Evolutionary conservation across 2,797 vertebrate genomes (phyloP), one percentile per base, ranked within the genome.

Genomic region (Acrossocheilus wenchowensis): DNA sequence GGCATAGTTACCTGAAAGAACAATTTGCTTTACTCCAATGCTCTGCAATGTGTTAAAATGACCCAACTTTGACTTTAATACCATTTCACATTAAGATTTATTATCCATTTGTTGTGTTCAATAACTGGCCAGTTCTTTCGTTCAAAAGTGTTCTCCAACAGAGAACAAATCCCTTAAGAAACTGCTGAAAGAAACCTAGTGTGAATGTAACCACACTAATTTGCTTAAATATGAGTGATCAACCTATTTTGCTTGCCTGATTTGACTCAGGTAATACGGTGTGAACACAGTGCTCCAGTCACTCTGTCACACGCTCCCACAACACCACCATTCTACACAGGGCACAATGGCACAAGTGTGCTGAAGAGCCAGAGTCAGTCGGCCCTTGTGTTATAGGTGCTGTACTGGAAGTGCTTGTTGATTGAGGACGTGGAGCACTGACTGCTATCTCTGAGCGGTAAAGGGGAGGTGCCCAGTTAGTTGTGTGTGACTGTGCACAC

Each of bases 291-390:
- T 87, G 72, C 73, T 86, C 68, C 89, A 92, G 90, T 91, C 91
- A 89, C 88, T 5, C 6, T 52, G 36, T 19, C 64, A 8, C 77
- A 9, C 78, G 39, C 39, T 81, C 57, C 77, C 82, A 94, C 91
- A 94, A 92, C 90, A 90, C 85, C 81, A 89, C 92, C 89, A 89
- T 95, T 94, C 92, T 94, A 82, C 86, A 79, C 41, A 0, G 57
- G 34, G 62, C 74, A 94, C 91, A 95, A 93, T 72, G 87, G 89
- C 84, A 88, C 83, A 30, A 93, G 92, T 93, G 94, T 93, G 93
- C 91, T 87, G 83, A 73, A 81, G 75, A 85, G 89, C 80, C 84
- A 78, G 39, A 81, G 75, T 83, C 48, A 19, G 88, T 87, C 52
- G 26, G 85, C 39, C 82, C 90, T 85, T 90, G 86, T 90, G 78